Percentiles rank a stretch among this genome's conserved stretches.
Evolutionary conservation across 1,140 invertebrate species (phyloP).

Genomic region (Drosophila ohnishii): DNA sequence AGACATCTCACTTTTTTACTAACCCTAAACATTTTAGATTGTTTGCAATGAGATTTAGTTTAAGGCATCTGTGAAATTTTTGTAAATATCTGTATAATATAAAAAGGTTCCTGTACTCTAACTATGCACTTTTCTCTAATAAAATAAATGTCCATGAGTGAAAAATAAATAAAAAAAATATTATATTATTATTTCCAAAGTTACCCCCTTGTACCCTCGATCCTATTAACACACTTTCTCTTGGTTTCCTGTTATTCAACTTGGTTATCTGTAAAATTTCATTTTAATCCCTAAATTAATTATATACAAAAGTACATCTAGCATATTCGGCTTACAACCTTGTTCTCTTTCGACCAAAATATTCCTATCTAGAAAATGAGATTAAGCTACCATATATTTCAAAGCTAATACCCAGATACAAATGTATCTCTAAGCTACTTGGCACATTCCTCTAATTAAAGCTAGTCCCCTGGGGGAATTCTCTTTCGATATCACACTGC

Average conservation of each 20-base stretch:
- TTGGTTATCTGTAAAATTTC: background rate
- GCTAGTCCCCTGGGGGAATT: slow-evolving; percentile 24
- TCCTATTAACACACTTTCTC: background rate
- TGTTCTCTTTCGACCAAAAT: slow-evolving; percentile 10
- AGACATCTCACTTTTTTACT: slow-evolving; percentile 7
- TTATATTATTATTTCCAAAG: background rate
- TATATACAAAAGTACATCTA: background rate
- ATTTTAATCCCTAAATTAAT: background rate
- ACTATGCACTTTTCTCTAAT: background rate
- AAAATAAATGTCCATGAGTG: too few relatives aligned
- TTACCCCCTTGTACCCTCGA: background rate
- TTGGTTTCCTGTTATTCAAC: background rate
- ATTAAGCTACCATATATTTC: slow-evolving; percentile 10
- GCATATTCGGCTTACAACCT: background rate
- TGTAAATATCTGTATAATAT: background rate
- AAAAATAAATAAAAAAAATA: too few relatives aligned
- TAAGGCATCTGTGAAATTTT: background rate
- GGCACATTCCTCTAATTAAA: slow-evolving; percentile 27
- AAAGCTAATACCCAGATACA: slow-evolving; percentile 25
- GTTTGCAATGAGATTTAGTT: background rate
- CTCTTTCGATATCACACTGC: slow-evolving; percentile 11
- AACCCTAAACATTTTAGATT: background rate
- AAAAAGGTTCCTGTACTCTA: background rate
- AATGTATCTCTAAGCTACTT: slow-evolving; percentile 22
- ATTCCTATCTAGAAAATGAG: slow-evolving; percentile 17